Percentiles rank a stretch among this genome's conserved stretches.
phyloP scores from a whole-genome alignment of 2,888 invertebrate species.

The Drosophila bunnanda region DNA sequence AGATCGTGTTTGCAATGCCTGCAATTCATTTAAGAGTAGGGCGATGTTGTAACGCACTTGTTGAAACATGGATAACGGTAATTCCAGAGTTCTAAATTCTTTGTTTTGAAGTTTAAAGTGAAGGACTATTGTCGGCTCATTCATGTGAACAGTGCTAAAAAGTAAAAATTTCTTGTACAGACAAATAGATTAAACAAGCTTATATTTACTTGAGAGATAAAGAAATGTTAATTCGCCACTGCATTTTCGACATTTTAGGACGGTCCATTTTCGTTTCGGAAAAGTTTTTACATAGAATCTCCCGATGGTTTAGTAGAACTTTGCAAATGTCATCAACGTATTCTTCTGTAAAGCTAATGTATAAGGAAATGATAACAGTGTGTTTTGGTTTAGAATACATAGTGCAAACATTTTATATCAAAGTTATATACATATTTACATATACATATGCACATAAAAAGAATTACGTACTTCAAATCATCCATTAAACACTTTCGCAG shows the following conservation, averaged over 20 bases:
- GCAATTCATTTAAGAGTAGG: conserved; percentile 85
- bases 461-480: conserved; percentile 54
- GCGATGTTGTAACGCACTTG: conserved; percentile 86
- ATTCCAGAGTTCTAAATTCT: conserved; percentile 85
- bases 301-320: conserved; percentile 85
- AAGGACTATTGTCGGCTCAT: conserved; percentile 85
- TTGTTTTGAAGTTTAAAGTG: conserved; percentile 85
- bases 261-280: conserved; percentile 84
- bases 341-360: conserved; percentile 82
- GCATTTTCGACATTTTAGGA: conserved; percentile 83
- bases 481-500: conserved; percentile 85
- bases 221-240: conserved; percentile 86
- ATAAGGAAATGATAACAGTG: background rate
- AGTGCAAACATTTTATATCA: background rate
- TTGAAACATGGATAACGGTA: conserved; percentile 86
- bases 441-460: background rate
- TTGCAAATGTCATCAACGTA: conserved; percentile 86
- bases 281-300: conserved; percentile 83
- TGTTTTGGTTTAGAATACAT: background rate
- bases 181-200: conserved; percentile 62
- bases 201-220: conserved; percentile 85
- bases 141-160: conserved; percentile 78
- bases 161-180: background rate
- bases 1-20: conserved; percentile 85
- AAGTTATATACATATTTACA: background rate